Evolutionary conservation across 64 coral and sea anemone genomes (phyloP).

Genomic region (Stylophora pistillata): DNA sequence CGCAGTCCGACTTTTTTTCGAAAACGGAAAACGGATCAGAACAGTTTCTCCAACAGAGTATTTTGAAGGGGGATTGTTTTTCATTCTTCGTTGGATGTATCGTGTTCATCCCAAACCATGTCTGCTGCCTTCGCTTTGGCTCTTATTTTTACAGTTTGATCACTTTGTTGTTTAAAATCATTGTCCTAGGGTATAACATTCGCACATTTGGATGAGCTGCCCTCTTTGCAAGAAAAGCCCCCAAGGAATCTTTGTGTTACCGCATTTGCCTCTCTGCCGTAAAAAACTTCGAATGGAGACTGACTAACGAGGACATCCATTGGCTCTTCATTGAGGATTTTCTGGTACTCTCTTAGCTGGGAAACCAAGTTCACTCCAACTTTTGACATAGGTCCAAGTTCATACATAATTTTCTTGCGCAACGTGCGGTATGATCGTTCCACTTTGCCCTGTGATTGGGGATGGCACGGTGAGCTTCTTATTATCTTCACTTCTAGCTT

Average conservation of each 20-base stretch:
- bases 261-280: constrained; percentile 49
- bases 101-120: constrained; percentile 33
- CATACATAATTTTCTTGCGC: constrained; percentile 63
- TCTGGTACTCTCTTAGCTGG: constrained; percentile 57
- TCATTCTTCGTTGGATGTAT: constrained; percentile 31
- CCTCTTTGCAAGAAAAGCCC: constrained; percentile 23
- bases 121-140: background rate
- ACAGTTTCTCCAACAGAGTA: constrained; percentile 56
- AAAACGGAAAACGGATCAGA: constrained; percentile 54
- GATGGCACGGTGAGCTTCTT: constrained; percentile 9
- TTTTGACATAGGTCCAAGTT: constrained; percentile 9
- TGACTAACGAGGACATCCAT: constrained; percentile 52
- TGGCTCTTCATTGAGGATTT: constrained; percentile 60
- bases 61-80: constrained; percentile 50
- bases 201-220: background rate
- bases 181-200: background rate
- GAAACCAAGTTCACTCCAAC: constrained; percentile 61
- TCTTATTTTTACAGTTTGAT: constrained; percentile 10
- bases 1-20: constrained; percentile 10
- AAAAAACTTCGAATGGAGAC: constrained; percentile 61
- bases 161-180: background rate
- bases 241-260: constrained; percentile 10
- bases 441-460: constrained; percentile 58
- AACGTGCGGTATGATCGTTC: constrained; percentile 55
- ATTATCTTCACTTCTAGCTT: background rate